A percentile compares a stretch with the other conserved stretches of the same genome.
phyloP scores from a whole-genome alignment of 2,113 vertebrate genomes.

The Uropsilus gracilis region DNA sequence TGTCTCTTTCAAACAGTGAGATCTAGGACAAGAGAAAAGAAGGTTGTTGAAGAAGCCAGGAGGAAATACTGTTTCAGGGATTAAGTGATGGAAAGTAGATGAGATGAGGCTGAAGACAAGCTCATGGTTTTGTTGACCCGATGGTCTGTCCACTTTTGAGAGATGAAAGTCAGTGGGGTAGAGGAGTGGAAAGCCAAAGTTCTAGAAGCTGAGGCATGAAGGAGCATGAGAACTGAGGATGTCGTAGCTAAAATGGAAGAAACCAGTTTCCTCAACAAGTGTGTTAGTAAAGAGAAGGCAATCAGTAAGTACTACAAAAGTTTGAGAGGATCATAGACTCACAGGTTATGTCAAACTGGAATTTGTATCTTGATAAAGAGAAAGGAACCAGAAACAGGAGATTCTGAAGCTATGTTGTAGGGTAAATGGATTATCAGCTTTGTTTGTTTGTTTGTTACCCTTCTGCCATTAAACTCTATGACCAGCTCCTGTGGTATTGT shows the following conservation, averaged over 20 bases:
- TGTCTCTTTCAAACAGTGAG: background rate
- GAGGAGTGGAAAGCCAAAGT: background rate
- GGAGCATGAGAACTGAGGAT: background rate
- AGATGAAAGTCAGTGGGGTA: background rate
- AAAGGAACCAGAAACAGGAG: background rate
- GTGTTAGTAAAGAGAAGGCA: background rate
- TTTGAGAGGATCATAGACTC: background rate
- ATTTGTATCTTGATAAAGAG: constrained; percentile 50
- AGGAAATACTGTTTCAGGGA: background rate
- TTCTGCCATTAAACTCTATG: too few relatives aligned
- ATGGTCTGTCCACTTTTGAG: background rate
- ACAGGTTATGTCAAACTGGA: background rate
- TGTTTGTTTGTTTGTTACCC: too few relatives aligned
- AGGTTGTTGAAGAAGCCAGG: background rate
- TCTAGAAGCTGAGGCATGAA: background rate
- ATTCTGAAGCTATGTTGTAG: background rate
- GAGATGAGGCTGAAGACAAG: background rate
- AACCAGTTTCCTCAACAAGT: background rate
- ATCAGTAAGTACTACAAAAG: background rate
- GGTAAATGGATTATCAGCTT: too few relatives aligned
- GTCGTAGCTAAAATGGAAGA: background rate
- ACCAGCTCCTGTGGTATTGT: too few relatives aligned
- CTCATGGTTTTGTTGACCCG: background rate
- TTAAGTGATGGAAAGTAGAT: background rate
- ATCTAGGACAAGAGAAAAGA: background rate